A percentile compares a stretch with the other conserved stretches of the same genome.
Evolutionary conservation across 2,888 invertebrate genomes (phyloP).

Genomic region (Sabatieria punctata): DNA sequence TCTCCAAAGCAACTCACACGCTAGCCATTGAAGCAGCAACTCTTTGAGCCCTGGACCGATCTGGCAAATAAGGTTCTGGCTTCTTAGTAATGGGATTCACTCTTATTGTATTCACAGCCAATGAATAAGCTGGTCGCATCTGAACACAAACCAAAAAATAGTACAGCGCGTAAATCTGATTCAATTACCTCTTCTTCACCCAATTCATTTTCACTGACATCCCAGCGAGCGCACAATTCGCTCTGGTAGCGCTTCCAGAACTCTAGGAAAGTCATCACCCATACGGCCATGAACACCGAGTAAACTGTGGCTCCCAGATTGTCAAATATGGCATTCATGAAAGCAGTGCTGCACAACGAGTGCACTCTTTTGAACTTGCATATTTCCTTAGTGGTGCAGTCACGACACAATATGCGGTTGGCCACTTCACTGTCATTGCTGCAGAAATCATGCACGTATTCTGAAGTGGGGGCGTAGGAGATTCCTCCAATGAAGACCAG

Average conservation of each 20-base stretch:
- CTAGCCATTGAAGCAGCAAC: neutral
- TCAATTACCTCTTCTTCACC: neutral
- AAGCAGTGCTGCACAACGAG: constrained; percentile 52
- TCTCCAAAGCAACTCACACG: neutral
- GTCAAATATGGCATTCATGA: constrained; percentile 5
- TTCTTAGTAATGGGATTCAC: constrained; percentile 75
- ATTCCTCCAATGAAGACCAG: neutral
- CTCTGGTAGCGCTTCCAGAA: constrained; percentile 74
- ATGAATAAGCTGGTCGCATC: constrained; percentile 29
- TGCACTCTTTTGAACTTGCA: constrained; percentile 63
- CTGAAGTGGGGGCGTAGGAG: constrained; percentile 45
- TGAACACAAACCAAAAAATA: neutral
- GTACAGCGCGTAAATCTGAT: no score
- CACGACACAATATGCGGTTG: constrained; percentile 67
- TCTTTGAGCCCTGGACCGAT: neutral
- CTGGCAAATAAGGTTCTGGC: constrained; percentile 48
- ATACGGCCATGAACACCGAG: constrained; percentile 83
- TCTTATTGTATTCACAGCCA: constrained; percentile 47
- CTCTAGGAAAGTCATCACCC: constrained; percentile 78
- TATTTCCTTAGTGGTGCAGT: constrained; percentile 52
- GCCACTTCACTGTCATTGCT: constrained; percentile 40
- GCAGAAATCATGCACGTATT: neutral
- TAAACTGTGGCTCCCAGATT: constrained; percentile 38
- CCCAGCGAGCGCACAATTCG: constrained; percentile 4
- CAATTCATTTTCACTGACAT: constrained; percentile 5